These are phyloP conservation scores for Scomber colias DNA, from an alignment of 2,113 vertebrate species.

Conservation along the genomic window DNA sequence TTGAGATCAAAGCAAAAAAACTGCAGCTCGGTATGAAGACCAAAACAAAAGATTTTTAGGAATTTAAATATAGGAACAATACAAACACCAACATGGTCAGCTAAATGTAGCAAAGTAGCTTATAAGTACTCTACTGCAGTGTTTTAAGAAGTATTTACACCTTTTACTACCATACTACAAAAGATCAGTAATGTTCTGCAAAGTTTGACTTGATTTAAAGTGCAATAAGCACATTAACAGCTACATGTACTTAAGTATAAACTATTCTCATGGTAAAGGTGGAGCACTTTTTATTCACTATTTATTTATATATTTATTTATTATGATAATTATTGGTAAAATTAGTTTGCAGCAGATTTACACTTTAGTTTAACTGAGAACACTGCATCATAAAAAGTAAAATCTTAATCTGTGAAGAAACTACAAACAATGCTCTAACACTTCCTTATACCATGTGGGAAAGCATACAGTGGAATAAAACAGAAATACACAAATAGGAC, in stretches of 20 bases:
- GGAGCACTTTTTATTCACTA: neutral
- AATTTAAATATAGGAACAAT: slow-evolving; percentile 33
- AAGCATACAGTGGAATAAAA: no score
- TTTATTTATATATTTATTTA: no score
- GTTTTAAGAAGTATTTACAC: neutral
- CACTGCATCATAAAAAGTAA: neutral
- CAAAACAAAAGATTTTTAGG: slow-evolving; percentile 44
- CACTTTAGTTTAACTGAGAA: neutral
- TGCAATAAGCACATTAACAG: neutral
- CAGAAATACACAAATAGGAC: no score
- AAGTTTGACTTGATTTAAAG: neutral
- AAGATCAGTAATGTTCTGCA: neutral
- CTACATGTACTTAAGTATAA: neutral
- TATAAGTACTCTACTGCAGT: neutral
- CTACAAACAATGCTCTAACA: neutral
- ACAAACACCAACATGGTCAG: slow-evolving; percentile 1
- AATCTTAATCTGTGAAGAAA: neutral
- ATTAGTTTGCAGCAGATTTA: no score
- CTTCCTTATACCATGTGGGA: no score
- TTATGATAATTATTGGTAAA: no score
- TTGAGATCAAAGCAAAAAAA: slow-evolving; percentile 70
- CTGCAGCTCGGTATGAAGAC: slow-evolving; percentile 42
- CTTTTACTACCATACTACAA: neutral
- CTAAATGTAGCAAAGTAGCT: neutral
- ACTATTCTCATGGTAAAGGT: neutral